Evolutionary conservation across 2,888 invertebrate species (phyloP).

Genomic region (Mythimna ferrago): DNA sequence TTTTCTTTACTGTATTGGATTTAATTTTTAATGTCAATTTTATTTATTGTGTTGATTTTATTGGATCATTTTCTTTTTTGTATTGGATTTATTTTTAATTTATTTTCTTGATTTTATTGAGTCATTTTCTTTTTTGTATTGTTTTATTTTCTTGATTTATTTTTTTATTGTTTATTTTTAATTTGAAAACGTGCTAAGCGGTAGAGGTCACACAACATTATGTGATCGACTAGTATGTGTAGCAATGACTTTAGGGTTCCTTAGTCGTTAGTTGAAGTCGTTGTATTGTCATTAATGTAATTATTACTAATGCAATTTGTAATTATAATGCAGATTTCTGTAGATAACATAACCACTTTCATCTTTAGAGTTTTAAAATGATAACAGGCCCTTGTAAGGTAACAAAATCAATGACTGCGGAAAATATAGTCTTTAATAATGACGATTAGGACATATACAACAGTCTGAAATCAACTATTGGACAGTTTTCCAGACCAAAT

Average conservation of each 20-base stretch:
- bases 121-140: slow-evolving; percentile 4
- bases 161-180: slow-evolving; percentile 6
- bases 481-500: too few relatives aligned
- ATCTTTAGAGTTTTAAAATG: too few relatives aligned
- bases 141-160: background rate
- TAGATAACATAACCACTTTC: background rate
- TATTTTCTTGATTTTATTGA: slow-evolving; percentile 11
- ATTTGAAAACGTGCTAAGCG: slow-evolving; percentile 39
- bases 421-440: too few relatives aligned
- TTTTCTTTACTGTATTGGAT: slow-evolving; percentile 16
- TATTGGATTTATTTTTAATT: background rate
- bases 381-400: too few relatives aligned
- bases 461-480: too few relatives aligned
- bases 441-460: too few relatives aligned
- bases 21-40: background rate
- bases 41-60: background rate
- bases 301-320: slow-evolving; percentile 1
- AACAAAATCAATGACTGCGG: too few relatives aligned
- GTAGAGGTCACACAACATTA: slow-evolving; percentile 44
- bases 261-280: slow-evolving; percentile 5
- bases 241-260: slow-evolving; percentile 58
- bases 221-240: slow-evolving; percentile 54
- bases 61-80: slow-evolving; percentile 5
- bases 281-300: slow-evolving; percentile 5
- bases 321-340: slow-evolving; percentile 11